phyloP scores from a whole-genome alignment of 1,140 invertebrate genomes.

The Brachystomella parvula region DNA sequence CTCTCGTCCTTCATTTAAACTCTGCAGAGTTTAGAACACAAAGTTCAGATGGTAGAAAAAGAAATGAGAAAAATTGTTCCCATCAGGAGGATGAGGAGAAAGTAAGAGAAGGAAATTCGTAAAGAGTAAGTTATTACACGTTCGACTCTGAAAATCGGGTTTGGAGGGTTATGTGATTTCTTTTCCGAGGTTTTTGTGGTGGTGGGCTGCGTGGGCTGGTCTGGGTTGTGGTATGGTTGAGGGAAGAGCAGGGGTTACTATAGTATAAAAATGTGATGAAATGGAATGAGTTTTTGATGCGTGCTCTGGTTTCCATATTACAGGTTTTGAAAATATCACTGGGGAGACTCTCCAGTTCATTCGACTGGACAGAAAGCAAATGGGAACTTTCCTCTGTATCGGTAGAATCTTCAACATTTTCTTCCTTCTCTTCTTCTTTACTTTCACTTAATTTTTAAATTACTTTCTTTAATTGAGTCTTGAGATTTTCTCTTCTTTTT shows the following conservation, averaged over 20 bases:
- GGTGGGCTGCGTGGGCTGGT: too few species aligned
- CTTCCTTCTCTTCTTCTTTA: neutral
- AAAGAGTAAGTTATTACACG: slow-evolving; percentile 11
- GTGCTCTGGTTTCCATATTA: slow-evolving; percentile 26
- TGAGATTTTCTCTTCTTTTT: neutral
- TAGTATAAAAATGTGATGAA: slow-evolving; percentile 43
- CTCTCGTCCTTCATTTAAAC: slow-evolving; percentile 2
- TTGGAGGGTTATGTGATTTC: slow-evolving; percentile 16
- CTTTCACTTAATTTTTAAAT: neutral
- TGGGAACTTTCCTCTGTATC: slow-evolving; percentile 45
- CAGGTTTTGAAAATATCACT: slow-evolving; percentile 53
- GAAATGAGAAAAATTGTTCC: slow-evolving; percentile 13
- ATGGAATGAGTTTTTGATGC: slow-evolving; percentile 35
- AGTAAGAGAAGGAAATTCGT: neutral
- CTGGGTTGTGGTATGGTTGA: too few species aligned
- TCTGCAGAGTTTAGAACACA: neutral
- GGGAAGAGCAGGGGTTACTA: too few species aligned
- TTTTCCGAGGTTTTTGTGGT: slow-evolving; percentile 61
- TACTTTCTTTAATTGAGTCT: slow-evolving; percentile 10
- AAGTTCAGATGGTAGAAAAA: neutral
- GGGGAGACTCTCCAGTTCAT: slow-evolving; percentile 63
- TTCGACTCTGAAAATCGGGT: slow-evolving; percentile 11
- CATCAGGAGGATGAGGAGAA: slow-evolving; percentile 8
- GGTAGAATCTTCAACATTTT: neutral
- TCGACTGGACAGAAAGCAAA: slow-evolving; percentile 68